A percentile compares a stretch with the other conserved stretches of the same genome.
Evolutionary conservation across 2,888 invertebrate species (phyloP).

Genomic region (Drosophila helvetica): DNA sequence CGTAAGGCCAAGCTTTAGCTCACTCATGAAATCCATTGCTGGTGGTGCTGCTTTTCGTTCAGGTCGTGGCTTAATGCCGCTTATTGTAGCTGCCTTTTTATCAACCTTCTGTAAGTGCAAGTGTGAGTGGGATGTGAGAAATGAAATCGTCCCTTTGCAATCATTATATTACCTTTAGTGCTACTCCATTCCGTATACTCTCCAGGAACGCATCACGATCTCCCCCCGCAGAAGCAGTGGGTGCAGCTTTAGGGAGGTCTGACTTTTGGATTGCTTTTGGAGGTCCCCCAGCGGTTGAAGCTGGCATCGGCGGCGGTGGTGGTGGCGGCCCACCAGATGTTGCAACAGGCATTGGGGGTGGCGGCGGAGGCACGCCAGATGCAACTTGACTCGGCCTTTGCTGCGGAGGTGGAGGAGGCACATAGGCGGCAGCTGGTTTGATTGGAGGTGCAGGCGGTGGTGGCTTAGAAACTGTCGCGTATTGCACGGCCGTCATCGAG

Average conservation of each 20-base stretch:
- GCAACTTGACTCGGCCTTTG: constrained; percentile 15
- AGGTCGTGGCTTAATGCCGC: constrained; percentile 66
- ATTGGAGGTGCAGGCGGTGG: constrained; percentile 38
- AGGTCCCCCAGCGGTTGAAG: constrained; percentile 22
- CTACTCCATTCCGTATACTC: constrained; percentile 75
- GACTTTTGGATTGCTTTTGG: constrained; percentile 47
- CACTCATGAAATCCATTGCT: constrained; percentile 71
- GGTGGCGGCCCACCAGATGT: constrained; percentile 20
- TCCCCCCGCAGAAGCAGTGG: constrained; percentile 17
- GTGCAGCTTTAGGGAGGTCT: constrained; percentile 29
- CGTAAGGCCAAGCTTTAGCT: constrained; percentile 73
- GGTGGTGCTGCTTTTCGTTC: constrained; percentile 66
- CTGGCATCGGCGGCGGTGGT: constrained; percentile 46
- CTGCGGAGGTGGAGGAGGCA: constrained; percentile 6
- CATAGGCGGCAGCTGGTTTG: constrained; percentile 1
- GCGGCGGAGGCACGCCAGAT: constrained; percentile 29
- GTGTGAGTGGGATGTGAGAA: background rate
- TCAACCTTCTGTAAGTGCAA: constrained; percentile 73
- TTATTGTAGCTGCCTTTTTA: constrained; percentile 75
- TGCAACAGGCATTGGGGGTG: constrained; percentile 47
- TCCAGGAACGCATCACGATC: constrained; percentile 73
- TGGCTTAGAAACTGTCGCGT: constrained; percentile 18
- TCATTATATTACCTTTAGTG: constrained; percentile 66
- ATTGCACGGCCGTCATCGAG: constrained; percentile 20
- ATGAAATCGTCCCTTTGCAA: background rate